These are phyloP conservation scores for Silurus lanzhouensis DNA, from an alignment of 2,797 vertebrate species.

Conservation along the genomic window DNA sequence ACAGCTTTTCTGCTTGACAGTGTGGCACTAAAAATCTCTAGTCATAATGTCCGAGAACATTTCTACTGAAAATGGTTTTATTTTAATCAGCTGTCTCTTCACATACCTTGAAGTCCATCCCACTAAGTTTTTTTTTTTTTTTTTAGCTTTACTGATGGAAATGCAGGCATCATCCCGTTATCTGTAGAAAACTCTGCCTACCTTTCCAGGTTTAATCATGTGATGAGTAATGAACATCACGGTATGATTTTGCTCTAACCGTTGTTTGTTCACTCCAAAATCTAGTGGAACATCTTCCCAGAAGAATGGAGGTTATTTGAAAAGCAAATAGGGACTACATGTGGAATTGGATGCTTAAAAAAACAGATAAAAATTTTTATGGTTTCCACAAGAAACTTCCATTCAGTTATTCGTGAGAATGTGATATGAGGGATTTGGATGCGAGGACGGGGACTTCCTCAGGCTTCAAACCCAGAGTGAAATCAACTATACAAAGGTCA, in stretches of 20 bases:
- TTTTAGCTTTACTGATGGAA: not conserved
- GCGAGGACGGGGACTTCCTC: not conserved
- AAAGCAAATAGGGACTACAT: too few relatives aligned
- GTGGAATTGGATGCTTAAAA: too few relatives aligned
- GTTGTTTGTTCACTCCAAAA: too few relatives aligned
- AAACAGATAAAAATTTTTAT: too few relatives aligned
- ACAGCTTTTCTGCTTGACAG: not conserved
- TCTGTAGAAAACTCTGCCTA: not conserved
- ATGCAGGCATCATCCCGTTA: not conserved
- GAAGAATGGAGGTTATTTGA: too few relatives aligned
- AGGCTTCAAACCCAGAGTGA: not conserved
- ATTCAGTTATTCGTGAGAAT: not conserved
- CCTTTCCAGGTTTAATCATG: not conserved
- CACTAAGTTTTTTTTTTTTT: too few relatives aligned
- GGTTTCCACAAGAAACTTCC: too few relatives aligned
- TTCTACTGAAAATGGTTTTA: not conserved
- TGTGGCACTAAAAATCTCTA: not conserved
- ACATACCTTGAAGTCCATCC: not conserved
- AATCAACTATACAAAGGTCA: not conserved
- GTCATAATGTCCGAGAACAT: not conserved
- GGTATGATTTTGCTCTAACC: too few relatives aligned
- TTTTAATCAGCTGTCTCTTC: not conserved
- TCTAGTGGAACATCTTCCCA: too few relatives aligned
- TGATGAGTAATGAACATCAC: not conserved
- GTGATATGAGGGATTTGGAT: not conserved